Evolutionary conservation across 2,888 invertebrate genomes (phyloP).

Genomic region (Xestia c-nigrum): DNA sequence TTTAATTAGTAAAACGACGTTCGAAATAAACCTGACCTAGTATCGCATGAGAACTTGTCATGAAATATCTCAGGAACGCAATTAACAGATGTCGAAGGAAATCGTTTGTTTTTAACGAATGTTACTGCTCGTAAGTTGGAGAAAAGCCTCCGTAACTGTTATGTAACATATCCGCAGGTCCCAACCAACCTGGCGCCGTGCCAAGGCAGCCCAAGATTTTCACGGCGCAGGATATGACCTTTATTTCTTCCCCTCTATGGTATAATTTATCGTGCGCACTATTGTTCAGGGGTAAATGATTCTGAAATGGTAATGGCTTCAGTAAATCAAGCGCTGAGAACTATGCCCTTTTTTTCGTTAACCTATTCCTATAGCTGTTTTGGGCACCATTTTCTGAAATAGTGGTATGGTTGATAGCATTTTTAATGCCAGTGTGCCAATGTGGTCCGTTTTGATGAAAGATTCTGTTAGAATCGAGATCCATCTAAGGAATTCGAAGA

Average conservation of each 20-base stretch:
- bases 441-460: no score
- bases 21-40: background rate
- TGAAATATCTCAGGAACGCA: slow-evolving; percentile 3
- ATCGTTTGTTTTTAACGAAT: slow-evolving; percentile 47
- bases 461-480: background rate
- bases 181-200: slow-evolving; percentile 54
- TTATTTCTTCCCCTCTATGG: slow-evolving; percentile 56
- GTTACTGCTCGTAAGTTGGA: slow-evolving; percentile 39
- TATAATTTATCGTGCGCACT: slow-evolving; percentile 47
- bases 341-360: slow-evolving; percentile 49
- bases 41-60: slow-evolving; percentile 11
- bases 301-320: slow-evolving; percentile 59
- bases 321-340: slow-evolving; percentile 56
- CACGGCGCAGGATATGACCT: slow-evolving; percentile 52
- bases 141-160: slow-evolving; percentile 63
- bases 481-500: background rate
- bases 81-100: slow-evolving; percentile 21
- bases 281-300: slow-evolving; percentile 57
- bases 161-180: slow-evolving; percentile 60
- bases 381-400: slow-evolving; percentile 26
- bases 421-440: background rate
- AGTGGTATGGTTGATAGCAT: background rate
- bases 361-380: slow-evolving; percentile 51
- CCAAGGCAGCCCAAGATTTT: slow-evolving; percentile 54
- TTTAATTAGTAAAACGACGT: slow-evolving; percentile 7